phyloP scores from a whole-genome alignment of 2,888 invertebrate species.

The Drosophila algonquin region DNA sequence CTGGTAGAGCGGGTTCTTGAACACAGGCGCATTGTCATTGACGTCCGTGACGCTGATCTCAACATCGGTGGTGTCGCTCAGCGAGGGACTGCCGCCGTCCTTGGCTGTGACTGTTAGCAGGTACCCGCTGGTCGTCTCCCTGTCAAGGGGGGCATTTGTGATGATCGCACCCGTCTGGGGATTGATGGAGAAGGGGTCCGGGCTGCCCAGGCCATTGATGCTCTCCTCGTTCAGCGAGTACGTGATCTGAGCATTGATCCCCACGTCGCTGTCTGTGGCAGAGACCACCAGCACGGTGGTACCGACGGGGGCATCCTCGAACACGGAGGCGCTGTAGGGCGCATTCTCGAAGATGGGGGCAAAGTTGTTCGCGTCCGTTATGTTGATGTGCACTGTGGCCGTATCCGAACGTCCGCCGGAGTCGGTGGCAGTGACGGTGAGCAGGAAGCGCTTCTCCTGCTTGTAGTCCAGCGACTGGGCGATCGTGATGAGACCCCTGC shows the following conservation, averaged over 20 bases:
- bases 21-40: conserved; percentile 96
- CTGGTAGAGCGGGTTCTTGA: conserved; percentile 92
- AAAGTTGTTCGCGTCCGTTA: conserved; percentile 97
- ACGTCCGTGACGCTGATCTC: conserved; percentile 98
- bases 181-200: conserved; percentile 93
- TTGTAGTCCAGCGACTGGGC: conserved; percentile 96
- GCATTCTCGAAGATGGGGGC: conserved; percentile 97
- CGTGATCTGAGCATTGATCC: conserved; percentile 95
- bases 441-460: conserved; percentile 93
- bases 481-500: conserved; percentile 93
- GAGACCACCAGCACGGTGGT: conserved; percentile 96
- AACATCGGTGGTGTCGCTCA: conserved; percentile 97
- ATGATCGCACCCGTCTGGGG: conserved; percentile 96
- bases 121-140: conserved; percentile 93
- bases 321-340: conserved; percentile 94
- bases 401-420: conserved; percentile 94
- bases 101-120: conserved; percentile 95
- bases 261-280: conserved; percentile 97
- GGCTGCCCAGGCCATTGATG: conserved; percentile 85
- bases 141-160: conserved; percentile 92
- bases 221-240: conserved; percentile 90
- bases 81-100: conserved; percentile 95
- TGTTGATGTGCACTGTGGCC: conserved; percentile 94
- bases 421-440: conserved; percentile 95
- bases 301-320: conserved; percentile 96